Percentiles rank a stretch among this genome's conserved stretches.
Conservation (phyloP, 2,113 vertebrate genomes). For the Danio rerio region DNA sequence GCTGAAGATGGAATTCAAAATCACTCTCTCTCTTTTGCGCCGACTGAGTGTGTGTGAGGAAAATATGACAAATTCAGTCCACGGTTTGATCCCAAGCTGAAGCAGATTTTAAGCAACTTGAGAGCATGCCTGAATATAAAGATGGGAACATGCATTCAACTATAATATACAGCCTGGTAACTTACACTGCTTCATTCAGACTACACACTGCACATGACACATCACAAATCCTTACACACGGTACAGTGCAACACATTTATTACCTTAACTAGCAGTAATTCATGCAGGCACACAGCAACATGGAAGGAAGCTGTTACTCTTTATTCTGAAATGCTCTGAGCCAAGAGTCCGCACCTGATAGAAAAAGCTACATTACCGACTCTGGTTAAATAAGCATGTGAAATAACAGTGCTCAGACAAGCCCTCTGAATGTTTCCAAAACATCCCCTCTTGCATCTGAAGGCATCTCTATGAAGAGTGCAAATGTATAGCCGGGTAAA, state of each 20-base stretch:
- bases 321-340: slow-evolving; percentile 23
- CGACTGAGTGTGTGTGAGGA: not conserved
- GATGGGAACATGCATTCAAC: slow-evolving; percentile 10
- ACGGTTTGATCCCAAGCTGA: slow-evolving; percentile 33
- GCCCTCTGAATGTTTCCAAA: slow-evolving; percentile 30
- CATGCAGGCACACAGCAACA: not conserved
- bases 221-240: not conserved
- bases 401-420: slow-evolving; percentile 39
- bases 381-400: slow-evolving; percentile 39
- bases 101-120: slow-evolving; percentile 36
- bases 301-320: slow-evolving; percentile 31
- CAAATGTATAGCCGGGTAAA: slow-evolving; percentile 27
- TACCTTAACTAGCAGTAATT: slow-evolving; percentile 12
- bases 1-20: slow-evolving; percentile 46
- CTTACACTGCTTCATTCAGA: slow-evolving; percentile 20
- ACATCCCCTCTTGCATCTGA: slow-evolving; percentile 9
- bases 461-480: slow-evolving; percentile 39
- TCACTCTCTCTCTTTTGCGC: not conserved
- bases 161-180: not conserved
- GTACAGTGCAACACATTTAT: slow-evolving; percentile 6
- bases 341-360: not conserved
- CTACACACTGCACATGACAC: not conserved
- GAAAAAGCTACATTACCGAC: slow-evolving; percentile 32
- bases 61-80: slow-evolving; percentile 35
- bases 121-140: slow-evolving; percentile 14